Base-by-base conservation (phyloP, 2,113 vertebrate species). In the Hirundichthys speculiger region DNA sequence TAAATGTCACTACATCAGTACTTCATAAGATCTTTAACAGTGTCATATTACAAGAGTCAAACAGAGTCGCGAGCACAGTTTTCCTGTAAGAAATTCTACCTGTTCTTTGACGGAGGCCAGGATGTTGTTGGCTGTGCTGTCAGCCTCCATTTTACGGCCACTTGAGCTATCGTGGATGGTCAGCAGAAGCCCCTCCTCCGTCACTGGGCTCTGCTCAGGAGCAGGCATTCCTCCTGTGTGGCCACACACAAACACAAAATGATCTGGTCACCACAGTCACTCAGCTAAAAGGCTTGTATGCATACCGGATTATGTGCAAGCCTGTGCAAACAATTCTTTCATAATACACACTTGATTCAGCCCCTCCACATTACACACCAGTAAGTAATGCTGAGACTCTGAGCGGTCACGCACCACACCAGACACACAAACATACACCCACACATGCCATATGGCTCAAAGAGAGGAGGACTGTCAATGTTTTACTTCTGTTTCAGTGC, bases 71-170 rank as follows among this genome's bases (percentile, higher is more conserved):
- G 46, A 19, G 61, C 2, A 2, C 4, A 19, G 24, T 14, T 20
- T 4, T 22, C 47, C 57, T 1, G 18, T 11, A 19, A 41, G 20
- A 51, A 62, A 40, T 20, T 38, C n/a, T 94, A 99, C 97, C 96
- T 98, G 97, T 84, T 98, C 97, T 93, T 99, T 99, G 24, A 99
- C 96, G 5, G 97, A 99, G 77, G 96, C 96, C 81, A 99, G 86
- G 89, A 99, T 96, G 90, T 95, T 96, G 25, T 95, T 98, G 87
- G 97, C 95, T 52, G 95, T 97, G 57, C 90, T 93, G 86, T 98
- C 95, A 16, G 93, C 70, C 89, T 96, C 95, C 96, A 95, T 93
- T 91, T 89, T 56, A 90, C 90, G 89, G 90, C 91, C 76, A 84
- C 86, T 75, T 90, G 91, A 81, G 79, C 51, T 76, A 85, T 95